phyloP scores from a whole-genome alignment of 2,888 invertebrate genomes.

The Druceiella hillmani region DNA sequence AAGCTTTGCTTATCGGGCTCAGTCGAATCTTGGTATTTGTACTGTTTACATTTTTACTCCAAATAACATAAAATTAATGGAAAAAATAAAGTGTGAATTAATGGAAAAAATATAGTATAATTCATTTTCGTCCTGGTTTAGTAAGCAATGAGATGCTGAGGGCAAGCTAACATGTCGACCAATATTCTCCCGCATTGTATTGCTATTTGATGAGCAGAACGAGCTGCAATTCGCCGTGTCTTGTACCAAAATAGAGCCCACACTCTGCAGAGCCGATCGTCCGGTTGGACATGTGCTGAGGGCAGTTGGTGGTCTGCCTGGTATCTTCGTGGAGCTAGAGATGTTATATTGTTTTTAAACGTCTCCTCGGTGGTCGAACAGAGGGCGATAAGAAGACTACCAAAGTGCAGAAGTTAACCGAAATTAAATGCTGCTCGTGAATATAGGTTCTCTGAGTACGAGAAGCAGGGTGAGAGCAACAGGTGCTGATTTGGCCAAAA shows the following conservation, averaged over 20 bases:
- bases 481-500: conserved; percentile 95
- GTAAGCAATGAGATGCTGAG: conserved; percentile 85
- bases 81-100: too few relatives aligned
- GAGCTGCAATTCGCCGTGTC: conserved; percentile 91
- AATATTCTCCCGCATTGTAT: conserved; percentile 85
- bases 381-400: conserved; percentile 99
- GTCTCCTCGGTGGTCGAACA: conserved; percentile 93
- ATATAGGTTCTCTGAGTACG: conserved; percentile 98
- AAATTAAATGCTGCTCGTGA: conserved; percentile 85
- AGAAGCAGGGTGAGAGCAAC: conserved; percentile 95
- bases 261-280: conserved; percentile 88
- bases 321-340: conserved; percentile 96
- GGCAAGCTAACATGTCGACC: conserved; percentile 86
- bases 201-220: conserved; percentile 88
- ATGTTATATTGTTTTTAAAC: conserved; percentile 97
- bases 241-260: conserved; percentile 92
- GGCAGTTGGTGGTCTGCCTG: conserved; percentile 93
- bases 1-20: too few relatives aligned
- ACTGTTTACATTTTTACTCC: too few relatives aligned
- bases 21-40: too few relatives aligned
- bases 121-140: conserved; percentile 68
- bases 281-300: conserved; percentile 89
- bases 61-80: too few relatives aligned
- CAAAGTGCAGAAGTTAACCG: conserved; percentile 89
- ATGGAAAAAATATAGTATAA: neutral